Evolutionary conservation across 2,113 vertebrate genomes (phyloP), one percentile per base, ranked within the genome.

Genomic region (Pelodiscus sinensis): DNA sequence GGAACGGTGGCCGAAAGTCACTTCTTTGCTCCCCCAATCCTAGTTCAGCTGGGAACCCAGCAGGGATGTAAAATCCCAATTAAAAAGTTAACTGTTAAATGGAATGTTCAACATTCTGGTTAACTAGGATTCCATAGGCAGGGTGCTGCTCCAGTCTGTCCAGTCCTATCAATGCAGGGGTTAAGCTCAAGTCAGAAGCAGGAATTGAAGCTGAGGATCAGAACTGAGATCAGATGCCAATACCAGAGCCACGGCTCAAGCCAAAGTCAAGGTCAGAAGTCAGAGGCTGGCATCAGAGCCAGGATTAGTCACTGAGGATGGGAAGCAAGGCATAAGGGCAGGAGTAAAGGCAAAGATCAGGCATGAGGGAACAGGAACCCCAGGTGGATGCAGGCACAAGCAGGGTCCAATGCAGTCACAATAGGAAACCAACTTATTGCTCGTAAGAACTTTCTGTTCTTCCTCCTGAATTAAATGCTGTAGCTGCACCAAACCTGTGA

Each of bases 1-100:
- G 9, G 12, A 13, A 56, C 35, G 27, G 6, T n/a, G 0, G 1
- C 31, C 25, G 19, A 5, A 0, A 1, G 56, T 50, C n/a, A 35
- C 57, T 58, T 60, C 8, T 12, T 44, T 1, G 2, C 2, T 2
- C 0, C 15, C 2, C 21, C 68, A 25, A 82, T 15, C 15, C 16
- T 10, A 2, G 22, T 18, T n/a, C 22, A 25, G 6, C 29, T 38
- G 1, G 1, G 9, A 3, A 56, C 16, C 16, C 15, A 68, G 16
- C 1, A 0, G 44, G 44, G 44, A 44, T 44, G 44, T 44, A 44
- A 44, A 44, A 44, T 44, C 44, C 4, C 44, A 44, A 44, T 44
- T 44, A 44, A 44, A 44, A 44, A 44, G 44, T 44, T 44, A 44
- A 44, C 44, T 44, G 44, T 44, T 44, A 44, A 44, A 44, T 6